Conservation (phyloP, 2,113 vertebrate species). For the Hyaena hyaena region DNA sequence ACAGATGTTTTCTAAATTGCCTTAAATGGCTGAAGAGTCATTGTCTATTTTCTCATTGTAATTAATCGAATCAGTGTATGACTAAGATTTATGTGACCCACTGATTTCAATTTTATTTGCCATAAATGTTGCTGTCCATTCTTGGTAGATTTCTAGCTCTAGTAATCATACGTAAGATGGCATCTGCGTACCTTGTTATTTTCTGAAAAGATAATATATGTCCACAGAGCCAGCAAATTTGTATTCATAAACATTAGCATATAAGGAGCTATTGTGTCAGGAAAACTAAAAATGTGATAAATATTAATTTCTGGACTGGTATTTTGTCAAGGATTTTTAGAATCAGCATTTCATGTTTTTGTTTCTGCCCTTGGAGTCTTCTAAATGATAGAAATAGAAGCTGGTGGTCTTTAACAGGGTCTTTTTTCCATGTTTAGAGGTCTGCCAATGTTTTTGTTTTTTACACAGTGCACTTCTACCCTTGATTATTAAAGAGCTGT, state of each 20-base stretch:
- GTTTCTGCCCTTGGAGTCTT: slow-evolving; percentile 64
- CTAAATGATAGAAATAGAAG: slow-evolving; percentile 72
- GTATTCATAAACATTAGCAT: slow-evolving; percentile 81
- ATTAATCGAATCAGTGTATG: slow-evolving; percentile 25
- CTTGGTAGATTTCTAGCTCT: slow-evolving; percentile 55
- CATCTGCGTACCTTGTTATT: slow-evolving; percentile 68
- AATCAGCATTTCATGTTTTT: slow-evolving; percentile 70
- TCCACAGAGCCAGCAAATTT: slow-evolving; percentile 71
- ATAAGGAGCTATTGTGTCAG: slow-evolving; percentile 75
- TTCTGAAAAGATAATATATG: slow-evolving; percentile 71
- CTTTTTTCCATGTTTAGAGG: slow-evolving; percentile 47
- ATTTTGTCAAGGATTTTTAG: slow-evolving; percentile 76
- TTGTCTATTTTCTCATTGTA: slow-evolving; percentile 46
- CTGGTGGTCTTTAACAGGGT: slow-evolving; percentile 17
- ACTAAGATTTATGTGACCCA: slow-evolving; percentile 22
- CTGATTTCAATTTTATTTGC: slow-evolving; percentile 76
- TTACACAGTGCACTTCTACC: not conserved
- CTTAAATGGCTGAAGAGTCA: not conserved
- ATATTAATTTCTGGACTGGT: slow-evolving; percentile 83
- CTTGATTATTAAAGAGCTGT: not conserved
- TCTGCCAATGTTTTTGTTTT: slow-evolving; percentile 53
- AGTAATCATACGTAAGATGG: slow-evolving; percentile 64
- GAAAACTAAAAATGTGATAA: slow-evolving; percentile 82
- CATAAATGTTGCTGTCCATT: slow-evolving; percentile 71
- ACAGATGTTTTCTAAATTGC: slow-evolving; percentile 35